Evolutionary conservation across 2,888 invertebrate species (phyloP).

Genomic region (Oscheius myriophilus): DNA sequence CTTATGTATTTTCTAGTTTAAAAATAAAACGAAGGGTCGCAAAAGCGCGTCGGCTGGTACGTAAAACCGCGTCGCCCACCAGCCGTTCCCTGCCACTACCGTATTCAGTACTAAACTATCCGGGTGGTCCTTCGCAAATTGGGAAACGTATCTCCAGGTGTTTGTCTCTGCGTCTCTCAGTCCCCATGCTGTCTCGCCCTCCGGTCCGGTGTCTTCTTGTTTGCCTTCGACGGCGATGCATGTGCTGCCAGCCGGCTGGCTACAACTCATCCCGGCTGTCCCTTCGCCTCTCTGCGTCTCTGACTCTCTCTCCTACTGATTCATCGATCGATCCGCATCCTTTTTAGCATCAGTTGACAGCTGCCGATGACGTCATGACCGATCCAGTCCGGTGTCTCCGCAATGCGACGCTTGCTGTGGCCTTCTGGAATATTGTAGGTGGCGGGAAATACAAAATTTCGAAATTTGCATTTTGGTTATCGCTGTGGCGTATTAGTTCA

Average conservation of each 20-base stretch:
- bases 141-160: too few relatives aligned
- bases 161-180: neutral
- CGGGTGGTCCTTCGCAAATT: too few relatives aligned
- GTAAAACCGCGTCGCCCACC: too few relatives aligned
- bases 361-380: slow-evolving; percentile 45
- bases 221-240: slow-evolving; percentile 26
- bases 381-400: slow-evolving; percentile 65
- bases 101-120: too few relatives aligned
- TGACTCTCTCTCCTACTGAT: slow-evolving; percentile 1
- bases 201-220: slow-evolving; percentile 12
- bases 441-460: neutral
- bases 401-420: slow-evolving; percentile 55
- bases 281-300: slow-evolving; percentile 12
- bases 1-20: too few relatives aligned
- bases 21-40: too few relatives aligned
- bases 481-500: too few relatives aligned
- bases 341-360: neutral
- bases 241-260: slow-evolving; percentile 22
- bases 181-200: neutral
- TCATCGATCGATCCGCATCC: neutral
- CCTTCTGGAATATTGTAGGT: slow-evolving; percentile 65
- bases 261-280: slow-evolving; percentile 23
- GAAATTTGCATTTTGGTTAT: too few relatives aligned
- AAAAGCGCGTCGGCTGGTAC: too few relatives aligned
- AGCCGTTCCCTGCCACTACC: too few relatives aligned